Conservation (phyloP, 2,888 invertebrate species). For the Euzophera pinguis region DNA sequence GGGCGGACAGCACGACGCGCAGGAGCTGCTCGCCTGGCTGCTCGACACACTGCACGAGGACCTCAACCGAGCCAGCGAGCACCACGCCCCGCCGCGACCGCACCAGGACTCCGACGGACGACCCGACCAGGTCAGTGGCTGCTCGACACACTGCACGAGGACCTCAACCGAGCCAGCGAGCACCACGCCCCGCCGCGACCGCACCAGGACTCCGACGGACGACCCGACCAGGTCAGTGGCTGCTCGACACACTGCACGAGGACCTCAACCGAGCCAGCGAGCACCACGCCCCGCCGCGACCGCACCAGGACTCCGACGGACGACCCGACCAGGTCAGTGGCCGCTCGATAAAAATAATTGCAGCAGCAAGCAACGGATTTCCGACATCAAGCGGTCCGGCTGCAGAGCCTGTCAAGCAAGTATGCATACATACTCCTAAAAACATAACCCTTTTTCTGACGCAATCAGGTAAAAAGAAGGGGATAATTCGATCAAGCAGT, state of each 20-base stretch:
- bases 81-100: constrained; percentile 33
- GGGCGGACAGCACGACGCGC: constrained; percentile 96
- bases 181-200: constrained; percentile 33
- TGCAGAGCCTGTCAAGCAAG: too few relatives aligned
- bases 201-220: constrained; percentile 31
- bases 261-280: constrained; percentile 63
- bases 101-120: constrained; percentile 33
- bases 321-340: constrained; percentile 82
- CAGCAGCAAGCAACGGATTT: too few relatives aligned
- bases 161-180: constrained; percentile 63
- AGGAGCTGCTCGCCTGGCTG: constrained; percentile 94
- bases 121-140: constrained; percentile 82
- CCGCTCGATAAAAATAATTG: too few relatives aligned
- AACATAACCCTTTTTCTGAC: too few relatives aligned
- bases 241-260: background rate
- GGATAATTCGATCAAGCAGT: too few relatives aligned
- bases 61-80: constrained; percentile 86
- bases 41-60: constrained; percentile 96
- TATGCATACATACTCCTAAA: too few relatives aligned
- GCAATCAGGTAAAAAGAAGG: too few relatives aligned
- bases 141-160: background rate
- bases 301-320: constrained; percentile 31
- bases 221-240: constrained; percentile 82
- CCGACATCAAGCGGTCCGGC: too few relatives aligned
- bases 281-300: constrained; percentile 34